Percentiles rank a stretch among this genome's conserved stretches.
These are phyloP conservation scores for Gymnopithys bicolor DNA, from an alignment of 2,797 vertebrate genomes.

Conservation along the genomic window DNA sequence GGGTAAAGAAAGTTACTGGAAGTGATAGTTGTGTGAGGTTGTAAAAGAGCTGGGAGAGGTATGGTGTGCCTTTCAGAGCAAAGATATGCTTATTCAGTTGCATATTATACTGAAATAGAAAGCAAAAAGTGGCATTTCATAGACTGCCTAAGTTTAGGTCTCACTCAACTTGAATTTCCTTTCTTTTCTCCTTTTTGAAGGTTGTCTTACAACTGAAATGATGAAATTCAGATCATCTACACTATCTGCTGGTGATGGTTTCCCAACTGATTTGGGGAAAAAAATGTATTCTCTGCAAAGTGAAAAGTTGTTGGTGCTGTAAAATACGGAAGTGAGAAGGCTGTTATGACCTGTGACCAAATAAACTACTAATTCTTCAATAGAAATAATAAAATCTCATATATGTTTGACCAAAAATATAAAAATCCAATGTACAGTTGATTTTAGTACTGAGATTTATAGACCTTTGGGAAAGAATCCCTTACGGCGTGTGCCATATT, in stretches of 20 bases:
- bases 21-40: background rate
- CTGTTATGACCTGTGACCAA: background rate
- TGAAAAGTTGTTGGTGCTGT: background rate
- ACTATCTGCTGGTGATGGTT: background rate
- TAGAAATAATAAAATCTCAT: background rate
- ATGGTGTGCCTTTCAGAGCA: background rate
- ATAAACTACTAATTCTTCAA: background rate
- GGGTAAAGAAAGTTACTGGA: background rate
- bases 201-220: conserved; percentile 89
- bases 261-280: background rate
- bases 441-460: background rate
- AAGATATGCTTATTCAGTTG: background rate
- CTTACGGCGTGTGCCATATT: fast-evolving
- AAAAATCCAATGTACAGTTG: background rate
- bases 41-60: background rate
- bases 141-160: background rate
- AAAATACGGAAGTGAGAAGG: background rate
- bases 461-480: background rate
- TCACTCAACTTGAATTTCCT: background rate
- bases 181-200: conserved; percentile 71
- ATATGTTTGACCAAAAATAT: background rate
- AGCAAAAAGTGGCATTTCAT: background rate
- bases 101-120: background rate
- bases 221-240: conserved; percentile 9
- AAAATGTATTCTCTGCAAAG: background rate